Base-by-base conservation (phyloP, 2,113 vertebrate species). In the Smithornis capensis region DNA sequence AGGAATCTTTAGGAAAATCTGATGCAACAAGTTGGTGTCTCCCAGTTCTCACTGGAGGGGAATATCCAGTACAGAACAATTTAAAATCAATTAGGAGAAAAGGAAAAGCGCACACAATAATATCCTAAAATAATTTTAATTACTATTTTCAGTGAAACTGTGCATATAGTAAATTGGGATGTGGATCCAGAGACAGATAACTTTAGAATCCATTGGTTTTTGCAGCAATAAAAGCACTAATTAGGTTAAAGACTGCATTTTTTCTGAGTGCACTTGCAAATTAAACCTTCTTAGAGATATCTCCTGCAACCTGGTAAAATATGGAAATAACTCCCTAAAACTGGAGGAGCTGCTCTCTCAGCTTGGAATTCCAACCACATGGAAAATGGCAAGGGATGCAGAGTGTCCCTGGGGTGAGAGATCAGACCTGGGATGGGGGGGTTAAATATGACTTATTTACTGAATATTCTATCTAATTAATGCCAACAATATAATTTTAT, bases 311-410 rank as follows among this genome's bases (percentile, higher is more conserved):
- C 19, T 5, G 42, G 24, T 47, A 16, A 14, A 42, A 28, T 0
- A 47, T 1, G 0, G 37, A n/a, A 33, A 33, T 31, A 47, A 84
- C 56, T 1, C 52, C 52, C 10, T 8, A n/a, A 19, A 40, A 49
- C 40, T 33, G 0, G 19, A 47, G 0, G 4, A 40, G 40, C 42
- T 44, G 29, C 17, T 9, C 12, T 0, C 19, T 27, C 24, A 8
- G 52, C 57, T 21, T 14, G 44, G 71, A n/a, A 59, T 19, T 37
- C 65, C 12, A 18, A 12, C 37, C 22, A 38, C 19, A 33, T 0
- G 6, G 35, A 38, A 9, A 18, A 33, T 35, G 44, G 62, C 1
- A 44, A 24, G 29, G 63, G 40, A 33, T 44, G 15, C 29, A 33
- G 13, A 65, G 59, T 13, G 25, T 12, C 60, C 21, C 42, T 16